Conservation (phyloP, 2,113 vertebrate species). For the Nothoprocta pentlandii region DNA sequence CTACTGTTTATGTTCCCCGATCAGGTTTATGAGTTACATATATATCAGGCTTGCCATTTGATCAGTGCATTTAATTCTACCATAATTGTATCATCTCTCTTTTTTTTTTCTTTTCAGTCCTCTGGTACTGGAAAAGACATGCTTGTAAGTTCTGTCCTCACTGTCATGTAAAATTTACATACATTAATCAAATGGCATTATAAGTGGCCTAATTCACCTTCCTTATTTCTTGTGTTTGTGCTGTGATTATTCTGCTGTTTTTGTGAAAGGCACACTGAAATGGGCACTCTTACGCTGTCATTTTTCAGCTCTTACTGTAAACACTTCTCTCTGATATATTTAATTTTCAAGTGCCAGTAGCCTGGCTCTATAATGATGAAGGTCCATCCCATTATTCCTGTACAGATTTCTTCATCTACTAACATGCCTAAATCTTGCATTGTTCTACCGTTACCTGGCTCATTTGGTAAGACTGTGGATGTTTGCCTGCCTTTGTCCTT, state of each 20-base stretch:
- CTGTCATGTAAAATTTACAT: neutral
- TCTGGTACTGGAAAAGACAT: neutral
- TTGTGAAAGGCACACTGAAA: neutral
- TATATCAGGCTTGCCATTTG: neutral
- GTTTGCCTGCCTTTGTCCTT: neutral
- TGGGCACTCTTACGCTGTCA: neutral
- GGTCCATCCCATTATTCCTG: neutral
- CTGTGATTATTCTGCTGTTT: neutral
- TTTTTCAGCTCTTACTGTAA: neutral
- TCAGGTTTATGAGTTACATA: neutral
- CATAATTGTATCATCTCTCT: neutral
- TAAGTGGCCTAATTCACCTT: neutral
- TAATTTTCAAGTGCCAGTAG: neutral
- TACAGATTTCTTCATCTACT: neutral
- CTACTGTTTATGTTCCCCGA: neutral
- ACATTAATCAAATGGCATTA: neutral
- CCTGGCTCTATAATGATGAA: neutral
- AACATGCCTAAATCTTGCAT: neutral
- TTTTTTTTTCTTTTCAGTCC: neutral
- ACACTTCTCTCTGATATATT: neutral
- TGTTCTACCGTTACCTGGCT: neutral
- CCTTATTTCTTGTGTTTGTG: neutral
- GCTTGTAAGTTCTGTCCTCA: neutral
- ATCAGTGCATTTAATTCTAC: neutral
- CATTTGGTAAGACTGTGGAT: neutral